Percentiles rank a stretch among this genome's conserved stretches.
Conservation (phyloP, 1,140 invertebrate genomes). For the Melanaphis sacchari region DNA sequence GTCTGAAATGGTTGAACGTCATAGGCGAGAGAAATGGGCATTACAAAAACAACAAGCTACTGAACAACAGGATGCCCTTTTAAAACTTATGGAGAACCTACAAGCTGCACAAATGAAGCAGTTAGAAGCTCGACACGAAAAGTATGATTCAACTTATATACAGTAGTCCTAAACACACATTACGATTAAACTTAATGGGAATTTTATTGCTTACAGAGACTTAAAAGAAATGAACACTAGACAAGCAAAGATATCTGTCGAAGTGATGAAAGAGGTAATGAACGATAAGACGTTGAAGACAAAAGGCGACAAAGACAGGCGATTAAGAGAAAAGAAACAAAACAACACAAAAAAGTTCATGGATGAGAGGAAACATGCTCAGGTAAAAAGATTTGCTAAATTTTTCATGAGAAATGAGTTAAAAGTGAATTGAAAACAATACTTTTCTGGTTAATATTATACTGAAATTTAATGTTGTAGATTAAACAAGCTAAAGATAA, state of each 20-base stretch:
- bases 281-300: conserved; percentile 97
- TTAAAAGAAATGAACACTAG: conserved; percentile 94
- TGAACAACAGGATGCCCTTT: conserved; percentile 84
- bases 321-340: conserved; percentile 93
- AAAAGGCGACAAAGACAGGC: conserved; percentile 94
- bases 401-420: background rate
- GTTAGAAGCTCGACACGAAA: conserved; percentile 86
- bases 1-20: conserved; percentile 87
- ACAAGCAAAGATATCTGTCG: conserved; percentile 96
- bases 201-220: conserved; percentile 70
- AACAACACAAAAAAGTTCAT: conserved; percentile 99
- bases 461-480: conserved; percentile 64
- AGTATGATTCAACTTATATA: conserved; percentile 66
- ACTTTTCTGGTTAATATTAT: background rate
- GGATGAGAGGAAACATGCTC: conserved; percentile 86
- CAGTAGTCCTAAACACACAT: background rate
- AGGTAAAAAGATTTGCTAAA: conserved; percentile 63
- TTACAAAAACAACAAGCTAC: conserved; percentile 81
- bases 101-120: conserved; percentile 91
- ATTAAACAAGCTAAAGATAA: conserved; percentile 93
- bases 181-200: background rate
- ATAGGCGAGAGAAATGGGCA: conserved; percentile 92
- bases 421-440: background rate
- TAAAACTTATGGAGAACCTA: conserved; percentile 83
- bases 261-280: conserved; percentile 93